Conservation (phyloP, 1,140 invertebrate species). For the Cepaea nemoralis region DNA sequence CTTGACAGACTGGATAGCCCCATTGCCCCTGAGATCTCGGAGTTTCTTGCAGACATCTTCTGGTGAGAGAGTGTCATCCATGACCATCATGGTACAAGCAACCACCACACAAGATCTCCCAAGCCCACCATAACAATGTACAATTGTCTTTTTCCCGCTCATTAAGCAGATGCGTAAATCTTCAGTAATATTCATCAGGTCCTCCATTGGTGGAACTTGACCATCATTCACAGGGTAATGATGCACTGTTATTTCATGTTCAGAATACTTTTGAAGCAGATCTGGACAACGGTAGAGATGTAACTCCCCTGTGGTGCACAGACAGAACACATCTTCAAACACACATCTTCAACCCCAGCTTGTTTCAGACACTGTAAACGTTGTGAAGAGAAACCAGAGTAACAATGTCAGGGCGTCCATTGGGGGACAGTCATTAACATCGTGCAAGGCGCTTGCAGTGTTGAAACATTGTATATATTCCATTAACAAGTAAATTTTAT, state of each 20-base stretch:
- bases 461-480: no score
- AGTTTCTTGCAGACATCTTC: constrained; percentile 58
- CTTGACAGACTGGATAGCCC: constrained; percentile 65
- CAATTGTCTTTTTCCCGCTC: constrained; percentile 55
- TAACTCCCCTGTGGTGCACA: constrained; percentile 64
- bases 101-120: constrained; percentile 55
- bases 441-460: no score
- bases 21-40: constrained; percentile 55
- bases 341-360: constrained; percentile 57
- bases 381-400: no score
- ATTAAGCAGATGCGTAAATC: constrained; percentile 52
- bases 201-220: constrained; percentile 45
- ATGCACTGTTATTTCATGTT: constrained; percentile 56
- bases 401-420: no score
- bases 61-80: constrained; percentile 52
- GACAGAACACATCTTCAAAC: no score
- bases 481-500: no score
- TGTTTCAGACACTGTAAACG: constrained; percentile 54
- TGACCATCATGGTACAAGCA: constrained; percentile 60
- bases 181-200: constrained; percentile 59
- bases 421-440: no score
- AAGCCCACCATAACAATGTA: constrained; percentile 53
- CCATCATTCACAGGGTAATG: constrained; percentile 65
- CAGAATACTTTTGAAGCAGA: constrained; percentile 50
- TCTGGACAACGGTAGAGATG: constrained; percentile 56